Base-by-base conservation (phyloP, 2,113 vertebrate genomes). In the Suricata suricatta region DNA sequence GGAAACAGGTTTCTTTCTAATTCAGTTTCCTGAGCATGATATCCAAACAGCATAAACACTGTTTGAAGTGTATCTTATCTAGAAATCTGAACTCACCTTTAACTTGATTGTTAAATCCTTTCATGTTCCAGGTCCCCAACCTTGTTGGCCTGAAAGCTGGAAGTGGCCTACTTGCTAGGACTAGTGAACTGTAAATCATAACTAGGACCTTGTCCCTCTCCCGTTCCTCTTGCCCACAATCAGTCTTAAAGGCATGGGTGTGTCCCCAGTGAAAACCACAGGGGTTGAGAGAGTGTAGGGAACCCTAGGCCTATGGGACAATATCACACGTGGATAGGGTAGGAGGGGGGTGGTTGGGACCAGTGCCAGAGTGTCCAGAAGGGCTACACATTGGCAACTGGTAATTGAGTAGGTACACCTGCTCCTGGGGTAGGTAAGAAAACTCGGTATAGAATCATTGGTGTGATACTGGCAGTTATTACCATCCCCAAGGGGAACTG, bases 31-130 rank as follows among this genome's bases (percentile, higher is more conserved):
- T 96, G 94, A 88, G 50, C 17, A 19, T 71, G 69, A 54, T 7
- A 21, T 63, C 38, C 76, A 85, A 71, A 76, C 1, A 79, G 63
- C 35, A 79, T 44, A 95, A 96, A 81, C 66, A 92, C 35, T 74
- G 3, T 93, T 76, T 96, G 87, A 97, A 96, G 63, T 85, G 0
- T 90, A 35, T 77, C n/a, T 95, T 87, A 66, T 81, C 71, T 71
- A 94, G 50, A 96, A 96, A 91, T 76, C 64, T 89, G 16, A 68
- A 76, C 14, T 96, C 85, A 81, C 69, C 69, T 84, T 88, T 97
- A 81, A 92, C 33, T 69, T 88, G 44, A 85, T n/a, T 80, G 4
- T 77, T 52, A 81, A 93, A 19, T 9, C 8, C 9, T 68, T 90
- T 90, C 44, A 29, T 76, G 27, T 41, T 66, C 57, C 57, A 72